Percentiles rank a stretch among this genome's conserved stretches.
These are phyloP conservation scores for Struthio camelus DNA, from an alignment of 2,113 vertebrate species.

Conservation along the genomic window DNA sequence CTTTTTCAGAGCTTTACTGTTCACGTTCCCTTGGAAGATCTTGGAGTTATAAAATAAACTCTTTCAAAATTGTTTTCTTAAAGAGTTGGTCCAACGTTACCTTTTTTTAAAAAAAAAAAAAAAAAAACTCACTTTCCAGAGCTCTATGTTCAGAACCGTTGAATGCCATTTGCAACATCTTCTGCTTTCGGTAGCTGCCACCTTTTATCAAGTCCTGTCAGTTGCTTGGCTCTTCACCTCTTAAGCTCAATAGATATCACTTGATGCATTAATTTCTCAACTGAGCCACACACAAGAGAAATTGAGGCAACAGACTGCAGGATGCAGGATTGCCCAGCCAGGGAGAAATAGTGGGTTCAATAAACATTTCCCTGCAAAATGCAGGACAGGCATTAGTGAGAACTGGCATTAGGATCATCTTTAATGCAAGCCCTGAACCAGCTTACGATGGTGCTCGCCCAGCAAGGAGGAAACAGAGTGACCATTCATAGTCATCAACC, in stretches of 20 bases:
- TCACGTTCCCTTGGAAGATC: slow-evolving; percentile 63
- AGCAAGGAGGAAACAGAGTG: not conserved
- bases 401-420: not conserved
- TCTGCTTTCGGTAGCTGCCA: not conserved
- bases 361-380: not conserved
- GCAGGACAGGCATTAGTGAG: not conserved
- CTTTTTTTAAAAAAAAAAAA: slow-evolving; percentile 17
- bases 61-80: slow-evolving; percentile 75
- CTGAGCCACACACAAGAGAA: slow-evolving; percentile 11
- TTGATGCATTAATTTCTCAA: not conserved
- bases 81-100: slow-evolving; percentile 63
- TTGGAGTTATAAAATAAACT: slow-evolving; percentile 72
- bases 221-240: slow-evolving; percentile 20
- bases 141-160: slow-evolving; percentile 34
- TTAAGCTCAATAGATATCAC: not conserved
- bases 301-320: slow-evolving; percentile 4
- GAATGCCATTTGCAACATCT: slow-evolving; percentile 7
- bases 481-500: not conserved
- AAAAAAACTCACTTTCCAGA: slow-evolving; percentile 24
- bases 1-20: slow-evolving; percentile 62
- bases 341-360: not conserved
- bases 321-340: not conserved
- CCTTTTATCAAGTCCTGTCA: slow-evolving; percentile 4
- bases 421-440: not conserved
- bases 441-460: not conserved